These are phyloP conservation scores for Columba guinea DNA, from an alignment of 2,797 vertebrate species.

Conservation along the genomic window DNA sequence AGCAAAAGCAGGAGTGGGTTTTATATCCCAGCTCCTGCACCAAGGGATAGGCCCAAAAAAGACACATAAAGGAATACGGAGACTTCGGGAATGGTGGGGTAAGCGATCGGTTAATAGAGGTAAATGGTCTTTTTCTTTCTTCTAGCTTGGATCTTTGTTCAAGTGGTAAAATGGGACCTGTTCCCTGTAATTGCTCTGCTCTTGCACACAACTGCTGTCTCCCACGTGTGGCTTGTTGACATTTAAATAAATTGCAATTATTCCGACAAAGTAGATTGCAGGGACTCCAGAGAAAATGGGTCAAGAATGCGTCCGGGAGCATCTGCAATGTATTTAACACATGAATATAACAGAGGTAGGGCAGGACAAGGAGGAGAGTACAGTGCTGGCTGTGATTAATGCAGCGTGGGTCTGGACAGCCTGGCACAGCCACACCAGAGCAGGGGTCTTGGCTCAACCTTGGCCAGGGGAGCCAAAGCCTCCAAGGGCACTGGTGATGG, in stretches of 20 bases:
- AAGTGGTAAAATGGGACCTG: slow-evolving; percentile 51
- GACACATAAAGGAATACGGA: not conserved
- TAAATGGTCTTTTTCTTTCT: slow-evolving; percentile 24
- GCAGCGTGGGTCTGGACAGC: not conserved
- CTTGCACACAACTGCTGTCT: slow-evolving; percentile 40
- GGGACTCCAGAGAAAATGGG: slow-evolving; percentile 20
- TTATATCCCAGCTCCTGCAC: not conserved
- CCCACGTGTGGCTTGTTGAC: slow-evolving; percentile 71
- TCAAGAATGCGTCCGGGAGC: slow-evolving; percentile 18
- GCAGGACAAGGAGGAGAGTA: not conserved
- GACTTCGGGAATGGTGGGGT: not conserved
- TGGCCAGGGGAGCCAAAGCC: not conserved
- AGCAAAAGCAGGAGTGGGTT: not conserved
- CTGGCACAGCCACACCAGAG: fast-evolving
- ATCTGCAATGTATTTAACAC: not conserved
- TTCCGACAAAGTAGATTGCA: slow-evolving; percentile 47
- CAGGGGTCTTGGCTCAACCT: not conserved
- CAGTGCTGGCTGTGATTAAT: fast-evolving
- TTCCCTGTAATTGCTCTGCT: slow-evolving; percentile 66
- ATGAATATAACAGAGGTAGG: not conserved
- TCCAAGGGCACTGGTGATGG: not conserved
- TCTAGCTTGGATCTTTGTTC: slow-evolving; percentile 17
- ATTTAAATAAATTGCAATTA: slow-evolving; percentile 75
- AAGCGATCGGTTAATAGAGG: slow-evolving; percentile 3
- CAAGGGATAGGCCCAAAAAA: not conserved